Conservation (phyloP, 53 echinoderm and acorn worm species). For the Astropecten irregularis region DNA sequence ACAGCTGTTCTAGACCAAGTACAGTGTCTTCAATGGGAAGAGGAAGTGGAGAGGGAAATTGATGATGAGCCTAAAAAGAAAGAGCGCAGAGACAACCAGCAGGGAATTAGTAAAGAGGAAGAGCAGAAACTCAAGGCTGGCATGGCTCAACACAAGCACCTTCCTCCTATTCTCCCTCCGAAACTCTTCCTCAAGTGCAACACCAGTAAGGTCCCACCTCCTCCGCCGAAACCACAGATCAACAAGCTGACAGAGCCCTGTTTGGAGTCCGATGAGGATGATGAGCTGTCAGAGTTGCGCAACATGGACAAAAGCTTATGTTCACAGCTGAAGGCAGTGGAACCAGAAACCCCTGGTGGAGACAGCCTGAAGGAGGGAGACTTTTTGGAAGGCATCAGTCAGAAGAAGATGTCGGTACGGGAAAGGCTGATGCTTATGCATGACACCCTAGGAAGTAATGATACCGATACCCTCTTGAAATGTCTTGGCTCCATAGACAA, state of each 20-base stretch:
- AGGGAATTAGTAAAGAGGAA: background rate
- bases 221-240: slow-evolving; percentile 29
- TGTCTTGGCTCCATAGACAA: slow-evolving; percentile 84
- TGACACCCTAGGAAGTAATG: slow-evolving; percentile 43
- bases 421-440: slow-evolving; percentile 60
- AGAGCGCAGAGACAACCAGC: background rate
- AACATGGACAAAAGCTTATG: slow-evolving; percentile 55
- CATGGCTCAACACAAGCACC: slow-evolving; percentile 41
- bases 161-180: slow-evolving; percentile 39
- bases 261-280: slow-evolving; percentile 27
- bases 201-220: slow-evolving; percentile 38
- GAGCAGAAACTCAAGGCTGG: slow-evolving; percentile 31
- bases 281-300: slow-evolving; percentile 42
- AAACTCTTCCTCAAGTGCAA: slow-evolving; percentile 39
- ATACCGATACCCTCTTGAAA: slow-evolving; percentile 78
- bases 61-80: background rate
- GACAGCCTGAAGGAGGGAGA: slow-evolving; percentile 61
- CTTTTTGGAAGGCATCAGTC: slow-evolving; percentile 48
- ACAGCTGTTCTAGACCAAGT: slow-evolving; percentile 39
- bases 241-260: slow-evolving; percentile 26
- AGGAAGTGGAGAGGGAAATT: slow-evolving; percentile 29
- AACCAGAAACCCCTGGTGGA: slow-evolving; percentile 53
- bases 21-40: slow-evolving; percentile 40
- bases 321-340: slow-evolving; percentile 49
- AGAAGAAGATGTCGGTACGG: slow-evolving; percentile 21